Evolutionary conservation across 2,888 invertebrate genomes (phyloP).

Genomic region (Drosophila neonasuta): DNA sequence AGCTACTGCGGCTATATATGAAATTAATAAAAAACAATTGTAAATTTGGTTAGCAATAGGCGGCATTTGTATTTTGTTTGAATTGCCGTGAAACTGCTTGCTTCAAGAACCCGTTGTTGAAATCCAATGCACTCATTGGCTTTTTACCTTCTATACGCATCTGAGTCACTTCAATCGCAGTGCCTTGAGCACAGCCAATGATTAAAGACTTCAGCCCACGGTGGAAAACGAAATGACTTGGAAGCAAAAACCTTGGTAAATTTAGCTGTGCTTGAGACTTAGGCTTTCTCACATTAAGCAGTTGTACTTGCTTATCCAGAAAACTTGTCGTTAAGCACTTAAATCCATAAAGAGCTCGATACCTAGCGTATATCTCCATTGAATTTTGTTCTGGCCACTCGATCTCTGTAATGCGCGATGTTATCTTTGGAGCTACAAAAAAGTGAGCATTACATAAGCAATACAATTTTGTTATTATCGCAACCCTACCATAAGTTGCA

Average conservation of each 20-base stretch:
- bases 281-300: constrained; percentile 83
- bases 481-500: constrained; percentile 87
- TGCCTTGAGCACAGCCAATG: constrained; percentile 86
- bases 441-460: neutral
- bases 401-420: constrained; percentile 84
- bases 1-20: too few species aligned
- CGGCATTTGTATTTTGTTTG: constrained; percentile 56
- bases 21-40: constrained; percentile 35
- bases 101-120: constrained; percentile 92
- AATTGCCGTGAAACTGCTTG: constrained; percentile 38
- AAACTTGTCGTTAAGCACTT: constrained; percentile 86
- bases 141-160: constrained; percentile 87
- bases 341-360: constrained; percentile 87
- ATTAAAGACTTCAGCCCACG: constrained; percentile 84
- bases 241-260: constrained; percentile 46
- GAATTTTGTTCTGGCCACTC: constrained; percentile 87
- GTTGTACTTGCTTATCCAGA: constrained; percentile 85
- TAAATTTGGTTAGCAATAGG: constrained; percentile 39
- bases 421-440: constrained; percentile 89
- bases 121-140: constrained; percentile 90
- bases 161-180: constrained; percentile 86
- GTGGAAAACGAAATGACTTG: constrained; percentile 86
- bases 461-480: neutral
- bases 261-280: constrained; percentile 22
- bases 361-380: constrained; percentile 86